These are phyloP conservation scores for Apocrypta bakeri DNA, from an alignment of 1,140 invertebrate genomes.

Conservation along the genomic window DNA sequence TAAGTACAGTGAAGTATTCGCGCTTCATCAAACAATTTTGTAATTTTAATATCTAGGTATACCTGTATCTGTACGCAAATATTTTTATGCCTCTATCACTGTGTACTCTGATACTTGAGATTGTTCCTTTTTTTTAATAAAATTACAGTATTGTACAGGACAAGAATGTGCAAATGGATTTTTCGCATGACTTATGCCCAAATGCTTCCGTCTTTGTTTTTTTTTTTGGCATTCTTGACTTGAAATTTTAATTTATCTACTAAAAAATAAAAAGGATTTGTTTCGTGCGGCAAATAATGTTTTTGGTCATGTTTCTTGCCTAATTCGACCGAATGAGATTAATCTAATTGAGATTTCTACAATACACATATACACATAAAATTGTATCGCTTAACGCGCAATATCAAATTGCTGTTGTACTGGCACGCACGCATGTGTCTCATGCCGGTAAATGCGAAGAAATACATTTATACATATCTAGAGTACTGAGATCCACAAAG, in stretches of 20 bases:
- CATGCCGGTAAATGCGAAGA: constrained; percentile 40
- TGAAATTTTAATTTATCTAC: not conserved
- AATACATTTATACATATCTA: constrained; percentile 46
- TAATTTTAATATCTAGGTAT: constrained; percentile 39
- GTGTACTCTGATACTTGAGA: constrained; percentile 17
- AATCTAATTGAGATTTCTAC: constrained; percentile 49
- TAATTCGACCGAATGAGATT: constrained; percentile 40
- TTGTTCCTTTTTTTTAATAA: constrained; percentile 36
- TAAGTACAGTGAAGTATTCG: constrained; percentile 44
- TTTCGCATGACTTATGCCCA: not conserved
- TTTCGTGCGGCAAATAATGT: not conserved
- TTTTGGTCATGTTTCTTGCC: constrained; percentile 30
- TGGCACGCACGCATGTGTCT: constrained; percentile 1
- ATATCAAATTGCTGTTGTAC: constrained; percentile 39
- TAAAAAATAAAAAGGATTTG: constrained; percentile 34
- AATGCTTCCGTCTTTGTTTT: not conserved
- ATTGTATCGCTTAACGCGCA: constrained; percentile 39
- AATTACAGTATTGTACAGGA: constrained; percentile 39
- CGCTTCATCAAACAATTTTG: not conserved
- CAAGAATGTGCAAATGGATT: not conserved
- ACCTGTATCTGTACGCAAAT: constrained; percentile 34
- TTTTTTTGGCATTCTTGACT: not conserved
- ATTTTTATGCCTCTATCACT: constrained; percentile 44
- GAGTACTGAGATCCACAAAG: constrained; percentile 44
- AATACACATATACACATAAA: constrained; percentile 49